Percentiles rank a stretch among this genome's conserved stretches.
These are phyloP conservation scores for Tenthredo notha DNA, from an alignment of 2,888 invertebrate species.

Conservation along the genomic window DNA sequence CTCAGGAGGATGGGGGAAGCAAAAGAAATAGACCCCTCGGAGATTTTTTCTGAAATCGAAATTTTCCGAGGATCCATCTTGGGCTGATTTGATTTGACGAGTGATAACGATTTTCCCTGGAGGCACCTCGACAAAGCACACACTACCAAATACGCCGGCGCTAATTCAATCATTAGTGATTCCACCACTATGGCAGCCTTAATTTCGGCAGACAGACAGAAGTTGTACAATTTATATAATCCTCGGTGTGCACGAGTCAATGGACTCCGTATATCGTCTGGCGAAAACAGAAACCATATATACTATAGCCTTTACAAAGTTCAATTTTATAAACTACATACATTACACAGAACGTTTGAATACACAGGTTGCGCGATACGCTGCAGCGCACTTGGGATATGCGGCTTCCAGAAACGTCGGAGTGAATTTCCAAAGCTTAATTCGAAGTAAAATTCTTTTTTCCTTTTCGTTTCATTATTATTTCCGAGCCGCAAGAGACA, in stretches of 20 bases:
- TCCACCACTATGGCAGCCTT: not conserved
- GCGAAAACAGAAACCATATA: conserved; percentile 37
- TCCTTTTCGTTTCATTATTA: not conserved
- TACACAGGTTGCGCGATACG: not conserved
- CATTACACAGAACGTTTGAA: not conserved
- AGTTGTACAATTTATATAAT: conserved; percentile 48
- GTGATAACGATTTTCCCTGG: not conserved
- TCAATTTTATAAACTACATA: not conserved
- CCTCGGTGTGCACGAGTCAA: conserved; percentile 18
- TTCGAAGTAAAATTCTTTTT: not conserved
- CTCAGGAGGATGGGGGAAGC: not conserved
- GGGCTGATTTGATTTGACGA: not conserved
- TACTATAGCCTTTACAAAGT: not conserved
- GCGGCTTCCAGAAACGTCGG: not conserved
- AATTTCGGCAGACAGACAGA: conserved; percentile 28
- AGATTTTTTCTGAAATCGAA: not conserved
- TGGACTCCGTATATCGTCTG: not conserved
- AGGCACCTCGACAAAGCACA: not conserved
- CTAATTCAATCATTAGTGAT: not conserved
- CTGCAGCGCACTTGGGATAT: not conserved
- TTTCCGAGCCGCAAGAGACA: not conserved
- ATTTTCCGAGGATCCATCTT: not conserved
- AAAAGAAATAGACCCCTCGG: not conserved
- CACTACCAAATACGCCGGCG: not conserved
- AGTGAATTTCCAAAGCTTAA: not conserved